Evolutionary conservation across 2,113 vertebrate genomes (phyloP).

Genomic region (Kobus ellipsiprymnus): DNA sequence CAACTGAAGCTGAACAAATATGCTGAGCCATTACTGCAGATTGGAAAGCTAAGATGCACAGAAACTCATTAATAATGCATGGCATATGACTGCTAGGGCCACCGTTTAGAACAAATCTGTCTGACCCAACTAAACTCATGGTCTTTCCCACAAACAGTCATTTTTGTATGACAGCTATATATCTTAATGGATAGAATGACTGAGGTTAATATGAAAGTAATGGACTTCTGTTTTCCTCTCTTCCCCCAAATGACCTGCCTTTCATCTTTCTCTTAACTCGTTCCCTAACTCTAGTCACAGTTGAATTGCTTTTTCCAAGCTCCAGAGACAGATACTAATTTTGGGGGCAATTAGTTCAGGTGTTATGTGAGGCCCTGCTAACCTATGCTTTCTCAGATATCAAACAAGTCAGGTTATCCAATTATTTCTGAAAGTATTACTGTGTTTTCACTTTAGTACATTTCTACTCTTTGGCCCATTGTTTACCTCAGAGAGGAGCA

Average conservation of each 20-base stretch:
- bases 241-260: not conserved
- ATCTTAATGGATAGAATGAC: not conserved
- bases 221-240: not conserved
- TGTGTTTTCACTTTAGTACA: slow-evolving; percentile 9
- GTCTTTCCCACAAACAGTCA: not conserved
- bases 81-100: not conserved
- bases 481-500: slow-evolving; percentile 75
- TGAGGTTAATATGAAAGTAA: not conserved
- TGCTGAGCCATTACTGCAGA: not conserved
- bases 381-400: slow-evolving; percentile 32
- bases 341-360: slow-evolving; percentile 49
- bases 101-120: not conserved
- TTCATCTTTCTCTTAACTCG: not conserved
- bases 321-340: slow-evolving; percentile 50
- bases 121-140: not conserved
- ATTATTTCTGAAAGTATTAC: slow-evolving; percentile 62
- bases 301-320: slow-evolving; percentile 21
- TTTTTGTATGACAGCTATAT: not conserved
- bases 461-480: slow-evolving; percentile 62
- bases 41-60: not conserved
- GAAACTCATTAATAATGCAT: not conserved
- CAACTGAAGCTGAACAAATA: not conserved
- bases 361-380: not conserved
- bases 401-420: not conserved
- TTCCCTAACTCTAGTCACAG: slow-evolving; percentile 17